Evolutionary conservation across 2,888 invertebrate species (phyloP), one percentile per base, ranked within the genome.

Genomic region (Synanthedon myopaeformis): DNA sequence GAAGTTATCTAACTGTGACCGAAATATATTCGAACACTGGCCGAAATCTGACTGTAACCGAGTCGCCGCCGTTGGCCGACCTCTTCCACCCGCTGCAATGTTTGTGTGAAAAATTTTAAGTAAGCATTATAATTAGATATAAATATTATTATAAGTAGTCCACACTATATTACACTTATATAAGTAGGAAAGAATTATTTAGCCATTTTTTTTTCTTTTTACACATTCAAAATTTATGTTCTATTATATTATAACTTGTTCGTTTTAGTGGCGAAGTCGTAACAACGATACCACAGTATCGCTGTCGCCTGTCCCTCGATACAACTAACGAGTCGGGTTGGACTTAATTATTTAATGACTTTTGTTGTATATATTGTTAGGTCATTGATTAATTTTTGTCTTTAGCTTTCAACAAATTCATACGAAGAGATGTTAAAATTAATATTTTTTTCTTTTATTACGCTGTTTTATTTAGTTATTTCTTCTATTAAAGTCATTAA

Each of bases 331-430:
- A 70, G 78, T 76, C 75, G 35, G 76, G 80, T 79, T 79, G 79
- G 83, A 84, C 86, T 80, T 74, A 79, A 86, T 87, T 86, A 85
- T 85, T 85, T 83, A 79, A 87, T 87, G 87, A 86, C 87, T 86
- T 86, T 87, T 87, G 87, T 87, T 87, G 87, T 87, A 87, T 87
- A 87, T 87, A 86, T 87, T 87, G 87, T 87, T 87, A 85, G 86
- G 87, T 87, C 87, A 86, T 87, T 87, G 82, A 84, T 86, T 87
- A 86, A 86, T 87, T 86, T 83, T 82, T 77, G 80, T 85, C 84
- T 71, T 79, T 79, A 74, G 81, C 82, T 87, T 35, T 76, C 67
- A 78, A 76, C 74, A 74, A 83, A 82, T 83, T 83, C 80, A 73
- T 78, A 80, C 75, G 70, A 58, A 82, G 75, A 82, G 78, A 82